Base-by-base conservation (phyloP, 2,113 vertebrate species). In the Stercorarius parasiticus region DNA sequence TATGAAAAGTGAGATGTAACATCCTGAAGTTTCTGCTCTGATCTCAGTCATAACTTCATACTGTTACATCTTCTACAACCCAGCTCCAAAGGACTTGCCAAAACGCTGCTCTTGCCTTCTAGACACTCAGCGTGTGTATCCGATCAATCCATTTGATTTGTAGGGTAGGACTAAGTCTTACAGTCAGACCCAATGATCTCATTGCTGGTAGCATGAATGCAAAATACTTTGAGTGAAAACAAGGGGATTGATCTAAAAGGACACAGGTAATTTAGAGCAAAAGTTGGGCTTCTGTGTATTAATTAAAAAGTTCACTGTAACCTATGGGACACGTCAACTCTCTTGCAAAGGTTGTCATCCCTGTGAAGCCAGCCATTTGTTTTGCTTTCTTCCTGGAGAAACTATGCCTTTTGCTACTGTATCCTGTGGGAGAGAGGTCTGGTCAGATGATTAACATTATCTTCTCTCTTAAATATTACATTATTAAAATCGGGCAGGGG, bases 381-480 rank as follows among this genome's bases (percentile, higher is more conserved):
- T 88, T 95, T 85, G 64, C 38, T 78, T 59, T 74, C 83, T 93
- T 95, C 86, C 49, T 34, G 66, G 53, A 86, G 64, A 83, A 93
- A 86, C 49, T 88, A 45, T 90, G 55, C 36, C 64, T 92, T 95
- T 93, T 81, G 50, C 80, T 92, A 17, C 72, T 38, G 17, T 47
- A 73, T 83, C 91, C 96, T 81, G 56, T 93, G 96, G 94, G 95
- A 94, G 22, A 69, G 52, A 83, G 86, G 85, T 90, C 95, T 96
- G 97, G 97, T 96, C 97, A 98, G 94, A 97, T 95, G 94, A 98
- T 98, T 98, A 97, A 94, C 97, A 96, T 95, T 92, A 97, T 95
- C 90, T 97, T 94, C 95, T 94, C 92, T 96, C 95, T 97, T 98
- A 98, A 98, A 98, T 98, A 98, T 95, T 97, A 91, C 91, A 97